Percentiles rank a stretch among this genome's conserved stretches.
phyloP scores from a whole-genome alignment of 1,140 invertebrate genomes.

The Heliconius hermathena region DNA sequence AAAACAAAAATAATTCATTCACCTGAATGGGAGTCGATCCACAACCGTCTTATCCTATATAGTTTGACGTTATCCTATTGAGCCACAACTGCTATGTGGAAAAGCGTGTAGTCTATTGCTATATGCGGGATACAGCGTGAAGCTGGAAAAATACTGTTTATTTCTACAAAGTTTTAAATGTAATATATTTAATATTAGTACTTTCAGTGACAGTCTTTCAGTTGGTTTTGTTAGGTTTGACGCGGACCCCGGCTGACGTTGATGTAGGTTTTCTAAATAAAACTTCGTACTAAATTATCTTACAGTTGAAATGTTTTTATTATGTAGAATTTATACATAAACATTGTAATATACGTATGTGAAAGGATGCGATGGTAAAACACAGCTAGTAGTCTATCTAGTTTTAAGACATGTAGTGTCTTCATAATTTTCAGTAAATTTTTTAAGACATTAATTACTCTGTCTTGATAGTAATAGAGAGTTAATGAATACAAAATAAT shows the following conservation, averaged over 20 bases:
- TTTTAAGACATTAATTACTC: too few species aligned
- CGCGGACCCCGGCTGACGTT: not conserved
- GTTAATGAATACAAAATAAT: too few species aligned
- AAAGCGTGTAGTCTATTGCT: not conserved
- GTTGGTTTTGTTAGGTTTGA: slow-evolving; percentile 5
- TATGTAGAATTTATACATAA: not conserved
- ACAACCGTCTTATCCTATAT: too few species aligned
- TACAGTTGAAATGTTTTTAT: not conserved
- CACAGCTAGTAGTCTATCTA: too few species aligned
- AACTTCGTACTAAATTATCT: not conserved
- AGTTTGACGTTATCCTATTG: too few species aligned
- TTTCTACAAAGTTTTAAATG: not conserved
- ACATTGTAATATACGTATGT: not conserved
- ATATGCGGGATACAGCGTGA: not conserved
- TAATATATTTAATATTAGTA: slow-evolving; percentile 4
- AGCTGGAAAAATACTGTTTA: not conserved
- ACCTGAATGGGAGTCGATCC: too few species aligned
- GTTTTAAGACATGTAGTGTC: too few species aligned
- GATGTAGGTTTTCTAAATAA: slow-evolving; percentile 6
- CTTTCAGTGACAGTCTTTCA: slow-evolving; percentile 9
- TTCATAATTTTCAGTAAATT: too few species aligned
- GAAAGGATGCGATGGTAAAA: too few species aligned
- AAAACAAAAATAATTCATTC: too few species aligned
- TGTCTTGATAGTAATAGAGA: too few species aligned
- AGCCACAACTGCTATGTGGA: too few species aligned